Evolutionary conservation across 2,113 vertebrate species (phyloP), one percentile per base, ranked within the genome.

Genomic region (Nasalis larvatus): DNA sequence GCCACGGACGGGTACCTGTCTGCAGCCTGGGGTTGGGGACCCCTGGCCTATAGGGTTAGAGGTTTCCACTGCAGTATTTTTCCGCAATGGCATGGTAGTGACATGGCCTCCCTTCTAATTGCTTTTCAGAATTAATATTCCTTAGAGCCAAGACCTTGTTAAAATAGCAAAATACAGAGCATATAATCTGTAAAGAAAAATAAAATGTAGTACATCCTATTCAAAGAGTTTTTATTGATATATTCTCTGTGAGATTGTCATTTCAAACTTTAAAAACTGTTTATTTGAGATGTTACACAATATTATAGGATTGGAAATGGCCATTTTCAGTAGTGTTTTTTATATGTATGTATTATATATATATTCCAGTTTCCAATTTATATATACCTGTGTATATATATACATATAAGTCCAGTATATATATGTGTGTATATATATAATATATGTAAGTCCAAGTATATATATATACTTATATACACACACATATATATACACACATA

Each of bases 111-210:
- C 66, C 40, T 80, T 77, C 21, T 14, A 90, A 49, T 69, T 77
- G 45, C 32, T 60, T 81, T 10, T 96, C 40, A 77, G 12, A 93
- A 82, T 95, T 97, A n/a, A 73, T 95, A 23, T 89, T 94, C 47
- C 47, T 87, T 96, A 80, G 68, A 91, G 63, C 47, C 35, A 87
- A 74, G 89, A 8, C 42, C 69, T 86, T 54, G 12, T 73, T 78
- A 89, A 96, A 96, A 52, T 47, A 95, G 45, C 63, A 86, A 32
- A 95, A 56, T 93, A 69, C 2, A 82, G 27, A 32, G 12, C 16
- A 20, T 90, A 30, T 77, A 60, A 45, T 85, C 30, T 78, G 78
- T 42, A 84, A 68, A 42, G 42, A 88, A 93, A 97, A 91, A 84
- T 66, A 77, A 84, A 95, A 69, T 52, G 4, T 17, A 8, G 16